Conservation (phyloP, 2,797 vertebrate genomes). For the Schizopygopsis malacanthus region DNA sequence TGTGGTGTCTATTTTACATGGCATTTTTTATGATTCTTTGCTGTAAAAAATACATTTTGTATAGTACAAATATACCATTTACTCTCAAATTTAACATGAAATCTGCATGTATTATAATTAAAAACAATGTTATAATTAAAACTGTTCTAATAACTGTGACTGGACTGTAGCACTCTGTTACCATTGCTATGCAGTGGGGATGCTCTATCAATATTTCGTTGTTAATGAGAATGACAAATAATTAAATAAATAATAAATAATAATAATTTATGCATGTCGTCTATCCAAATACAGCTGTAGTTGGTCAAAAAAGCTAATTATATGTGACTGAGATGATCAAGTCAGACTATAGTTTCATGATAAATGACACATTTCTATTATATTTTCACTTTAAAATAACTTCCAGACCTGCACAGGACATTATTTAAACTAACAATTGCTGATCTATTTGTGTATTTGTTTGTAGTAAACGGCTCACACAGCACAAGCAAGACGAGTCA, state of each 20-base stretch:
- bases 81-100: not conserved
- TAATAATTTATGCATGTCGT: not conserved
- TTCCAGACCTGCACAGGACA: not conserved
- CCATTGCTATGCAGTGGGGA: no score
- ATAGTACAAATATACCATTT: not conserved
- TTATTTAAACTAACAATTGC: not conserved
- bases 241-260: no score
- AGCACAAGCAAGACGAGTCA: not conserved
- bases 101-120: not conserved
- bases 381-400: not conserved
- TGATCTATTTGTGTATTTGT: constrained; percentile 1
- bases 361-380: not conserved
- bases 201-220: no score
- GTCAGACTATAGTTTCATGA: not conserved
- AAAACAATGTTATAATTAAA: no score
- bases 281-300: not conserved
- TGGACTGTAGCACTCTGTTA: no score
- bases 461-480: not conserved
- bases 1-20: not conserved
- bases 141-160: no score
- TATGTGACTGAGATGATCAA: not conserved
- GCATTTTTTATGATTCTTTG: not conserved
- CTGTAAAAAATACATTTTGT: not conserved
- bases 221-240: no score
- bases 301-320: not conserved